Conservation (phyloP, 2,797 vertebrate species). For the Crocidura indochinensis region DNA sequence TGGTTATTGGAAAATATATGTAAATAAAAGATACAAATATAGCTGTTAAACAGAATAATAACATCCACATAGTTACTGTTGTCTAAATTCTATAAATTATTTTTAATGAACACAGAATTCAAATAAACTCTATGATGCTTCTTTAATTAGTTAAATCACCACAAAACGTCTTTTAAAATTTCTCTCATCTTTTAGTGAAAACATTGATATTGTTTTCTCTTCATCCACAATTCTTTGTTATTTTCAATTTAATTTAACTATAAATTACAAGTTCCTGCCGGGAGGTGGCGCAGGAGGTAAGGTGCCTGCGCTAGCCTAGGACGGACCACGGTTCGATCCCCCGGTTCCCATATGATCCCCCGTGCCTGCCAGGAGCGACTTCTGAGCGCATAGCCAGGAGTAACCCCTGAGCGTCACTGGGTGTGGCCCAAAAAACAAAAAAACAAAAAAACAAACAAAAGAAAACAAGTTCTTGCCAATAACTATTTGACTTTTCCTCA, state of each 20-base stretch:
- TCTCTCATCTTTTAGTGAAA: background rate
- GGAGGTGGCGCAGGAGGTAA: no score
- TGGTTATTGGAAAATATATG: background rate
- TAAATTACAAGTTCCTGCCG: background rate
- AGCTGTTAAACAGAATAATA: background rate
- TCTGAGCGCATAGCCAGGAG: no score
- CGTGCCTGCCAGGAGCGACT: no score
- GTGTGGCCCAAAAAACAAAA: no score
- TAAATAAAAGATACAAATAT: constrained; percentile 43
- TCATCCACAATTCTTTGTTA: constrained; percentile 7
- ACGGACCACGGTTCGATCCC: no score
- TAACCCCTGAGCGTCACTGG: no score
- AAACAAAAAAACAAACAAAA: no score
- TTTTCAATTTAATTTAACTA: constrained; percentile 18
- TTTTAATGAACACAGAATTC: constrained; percentile 7
- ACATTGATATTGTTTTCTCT: constrained; percentile 28
- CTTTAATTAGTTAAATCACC: constrained; percentile 48
- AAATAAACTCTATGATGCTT: background rate
- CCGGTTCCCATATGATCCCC: no score
- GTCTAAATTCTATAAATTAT: background rate
- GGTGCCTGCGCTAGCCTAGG: no score
- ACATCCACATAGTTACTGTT: background rate
- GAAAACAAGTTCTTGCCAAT: background rate
- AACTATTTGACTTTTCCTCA: constrained; percentile 10
- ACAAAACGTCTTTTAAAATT: background rate